Conservation (phyloP, 2,113 vertebrate species). For the Thinocorus orbignyianus region DNA sequence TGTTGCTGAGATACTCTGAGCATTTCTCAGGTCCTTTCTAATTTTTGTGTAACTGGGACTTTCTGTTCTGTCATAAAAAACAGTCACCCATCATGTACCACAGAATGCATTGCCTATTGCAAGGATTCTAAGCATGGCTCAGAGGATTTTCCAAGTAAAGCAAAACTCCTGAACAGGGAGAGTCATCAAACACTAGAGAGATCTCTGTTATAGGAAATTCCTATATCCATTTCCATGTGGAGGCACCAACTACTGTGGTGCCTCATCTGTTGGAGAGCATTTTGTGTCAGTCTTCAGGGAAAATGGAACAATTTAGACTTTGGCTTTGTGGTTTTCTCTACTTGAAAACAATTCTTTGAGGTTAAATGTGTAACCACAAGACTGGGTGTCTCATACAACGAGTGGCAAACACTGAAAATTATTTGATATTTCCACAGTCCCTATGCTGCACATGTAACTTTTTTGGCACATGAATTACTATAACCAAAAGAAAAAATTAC, state of each 20-base stretch:
- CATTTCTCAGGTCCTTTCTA: neutral
- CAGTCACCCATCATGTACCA: neutral
- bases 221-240: neutral
- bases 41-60: neutral
- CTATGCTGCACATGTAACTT: neutral
- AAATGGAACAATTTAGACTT: neutral
- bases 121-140: neutral
- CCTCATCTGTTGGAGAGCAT: neutral
- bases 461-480: neutral
- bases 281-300: neutral
- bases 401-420: neutral
- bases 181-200: neutral
- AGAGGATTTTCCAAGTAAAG: neutral
- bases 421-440: neutral
- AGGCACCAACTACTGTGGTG: neutral
- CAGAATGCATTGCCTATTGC: neutral
- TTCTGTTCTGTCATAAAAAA: neutral
- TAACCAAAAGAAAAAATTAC: neutral
- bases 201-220: neutral
- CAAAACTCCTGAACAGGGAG: neutral
- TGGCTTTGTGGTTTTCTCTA: neutral
- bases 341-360: neutral
- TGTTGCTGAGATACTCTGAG: neutral
- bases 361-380: neutral
- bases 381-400: neutral